These are phyloP conservation scores for Lochmaea capreae DNA, from an alignment of 2,888 invertebrate species.

Conservation along the genomic window DNA sequence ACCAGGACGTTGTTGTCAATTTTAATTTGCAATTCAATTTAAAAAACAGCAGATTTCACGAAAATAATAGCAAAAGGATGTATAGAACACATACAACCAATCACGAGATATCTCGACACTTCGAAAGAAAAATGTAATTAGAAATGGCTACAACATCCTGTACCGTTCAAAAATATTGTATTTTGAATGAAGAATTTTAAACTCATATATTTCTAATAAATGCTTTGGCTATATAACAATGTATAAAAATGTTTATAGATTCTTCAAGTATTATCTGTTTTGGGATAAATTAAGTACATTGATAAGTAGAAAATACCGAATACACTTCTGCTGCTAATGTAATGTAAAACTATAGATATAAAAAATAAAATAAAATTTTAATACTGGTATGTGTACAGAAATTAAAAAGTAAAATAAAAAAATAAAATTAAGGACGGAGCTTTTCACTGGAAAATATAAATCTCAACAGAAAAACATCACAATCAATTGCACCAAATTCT, in stretches of 20 bases:
- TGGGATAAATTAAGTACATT: neutral
- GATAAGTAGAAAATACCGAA: neutral
- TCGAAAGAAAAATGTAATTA: too few species aligned
- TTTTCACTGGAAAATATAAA: neutral
- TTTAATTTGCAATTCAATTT: too few species aligned
- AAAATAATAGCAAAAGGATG: too few species aligned
- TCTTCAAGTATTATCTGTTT: neutral
- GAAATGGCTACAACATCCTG: neutral
- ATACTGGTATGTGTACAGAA: neutral
- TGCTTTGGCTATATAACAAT: neutral
- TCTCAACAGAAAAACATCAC: neutral
- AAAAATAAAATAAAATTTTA: neutral
- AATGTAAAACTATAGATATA: neutral
- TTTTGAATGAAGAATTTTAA: neutral
- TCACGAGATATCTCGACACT: too few species aligned
- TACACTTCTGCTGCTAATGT: neutral
- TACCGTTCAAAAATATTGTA: neutral
- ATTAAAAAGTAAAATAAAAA: neutral
- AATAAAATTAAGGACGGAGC: slow-evolving; percentile 2
- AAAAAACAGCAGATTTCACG: too few species aligned
- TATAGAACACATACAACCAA: too few species aligned
- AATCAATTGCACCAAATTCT: neutral
- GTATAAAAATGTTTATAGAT: neutral
- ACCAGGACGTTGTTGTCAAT: too few species aligned
- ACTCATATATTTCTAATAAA: neutral